Evolutionary conservation across 2,113 vertebrate genomes (phyloP), one percentile per base, ranked within the genome.

Genomic region (Myrmecobius fasciatus): DNA sequence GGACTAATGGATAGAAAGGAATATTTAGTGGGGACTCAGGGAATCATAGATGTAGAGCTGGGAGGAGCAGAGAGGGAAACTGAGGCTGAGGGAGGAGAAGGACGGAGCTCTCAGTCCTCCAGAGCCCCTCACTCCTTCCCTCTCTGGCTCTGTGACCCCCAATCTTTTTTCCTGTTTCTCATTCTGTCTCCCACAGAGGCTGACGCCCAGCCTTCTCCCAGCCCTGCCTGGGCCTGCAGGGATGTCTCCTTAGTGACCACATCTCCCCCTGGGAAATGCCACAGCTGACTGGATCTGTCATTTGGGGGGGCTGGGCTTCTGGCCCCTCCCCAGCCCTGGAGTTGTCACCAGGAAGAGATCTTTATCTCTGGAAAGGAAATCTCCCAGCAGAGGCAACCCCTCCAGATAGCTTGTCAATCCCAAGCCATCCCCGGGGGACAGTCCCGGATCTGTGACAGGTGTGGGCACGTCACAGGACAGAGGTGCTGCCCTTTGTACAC

Each of bases 261-360:
- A 43, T 0, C 4, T 97, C 93, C 7, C 52, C 3, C 36, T 92
- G 94, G 54, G 8, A 96, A 92, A 26, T 51, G 36, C 9, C 0
- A 47, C 9, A 49, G 25, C 90, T 95, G 20, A 17, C 89, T 96
- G 95, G 26, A 31, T n/a, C 92, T n/a, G 26, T 53, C 24, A 0
- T 90, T 89, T 83, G 92, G 43, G 89, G 56, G 60, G 12, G 24
- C 36, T 2, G 54, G 0, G 0, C 53, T 96, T 28, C 89, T 93
- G 89, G 43, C 53, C 54, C 20, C 88, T 91, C 53, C 14, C 67
- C 67, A 83, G 67, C 36, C 67, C 54, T 90, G 89, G 31, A 17
- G 36, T 31, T 96, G 94, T 97, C 93, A 94, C 75, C 94, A 97
- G 97, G 97, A 98, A 97, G 94, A 97, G 83, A 83, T 0, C 10